Evolutionary conservation across 1,140 invertebrate genomes (phyloP).

Genomic region (Triops longicaudatus): DNA sequence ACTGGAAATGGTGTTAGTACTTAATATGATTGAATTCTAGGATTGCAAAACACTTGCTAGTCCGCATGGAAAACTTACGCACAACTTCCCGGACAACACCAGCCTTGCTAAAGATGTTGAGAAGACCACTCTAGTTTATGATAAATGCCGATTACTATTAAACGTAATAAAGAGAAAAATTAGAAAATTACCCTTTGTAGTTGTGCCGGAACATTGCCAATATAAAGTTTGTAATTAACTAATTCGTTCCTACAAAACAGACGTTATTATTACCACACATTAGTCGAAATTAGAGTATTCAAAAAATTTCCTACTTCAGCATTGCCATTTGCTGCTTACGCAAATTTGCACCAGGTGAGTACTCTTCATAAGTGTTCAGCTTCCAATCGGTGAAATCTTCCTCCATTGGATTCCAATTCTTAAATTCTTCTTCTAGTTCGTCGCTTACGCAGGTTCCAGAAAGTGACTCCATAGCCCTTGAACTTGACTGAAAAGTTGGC

Average conservation of each 20-base stretch:
- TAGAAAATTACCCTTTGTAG: neutral
- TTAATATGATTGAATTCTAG: neutral
- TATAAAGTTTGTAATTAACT: neutral
- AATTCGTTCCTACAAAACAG: neutral
- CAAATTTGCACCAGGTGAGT: neutral
- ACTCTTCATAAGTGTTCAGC: neutral
- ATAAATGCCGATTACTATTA: neutral
- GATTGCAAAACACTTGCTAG: neutral
- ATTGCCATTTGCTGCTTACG: neutral
- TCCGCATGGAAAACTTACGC: neutral
- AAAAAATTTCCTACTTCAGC: neutral
- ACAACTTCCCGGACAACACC: neutral
- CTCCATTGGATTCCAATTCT: neutral
- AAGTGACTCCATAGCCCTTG: neutral
- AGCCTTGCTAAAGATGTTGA: neutral
- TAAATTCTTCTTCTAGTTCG: neutral
- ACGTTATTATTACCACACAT: neutral
- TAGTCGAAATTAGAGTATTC: neutral
- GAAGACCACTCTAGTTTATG: neutral
- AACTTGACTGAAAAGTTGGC: no score
- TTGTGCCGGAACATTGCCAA: neutral
- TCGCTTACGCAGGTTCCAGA: neutral
- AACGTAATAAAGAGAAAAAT: neutral
- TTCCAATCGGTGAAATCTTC: neutral
- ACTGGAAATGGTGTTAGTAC: neutral